Evolutionary conservation across 1,140 invertebrate genomes (phyloP).

Genomic region (Hylyphantes graminicola): DNA sequence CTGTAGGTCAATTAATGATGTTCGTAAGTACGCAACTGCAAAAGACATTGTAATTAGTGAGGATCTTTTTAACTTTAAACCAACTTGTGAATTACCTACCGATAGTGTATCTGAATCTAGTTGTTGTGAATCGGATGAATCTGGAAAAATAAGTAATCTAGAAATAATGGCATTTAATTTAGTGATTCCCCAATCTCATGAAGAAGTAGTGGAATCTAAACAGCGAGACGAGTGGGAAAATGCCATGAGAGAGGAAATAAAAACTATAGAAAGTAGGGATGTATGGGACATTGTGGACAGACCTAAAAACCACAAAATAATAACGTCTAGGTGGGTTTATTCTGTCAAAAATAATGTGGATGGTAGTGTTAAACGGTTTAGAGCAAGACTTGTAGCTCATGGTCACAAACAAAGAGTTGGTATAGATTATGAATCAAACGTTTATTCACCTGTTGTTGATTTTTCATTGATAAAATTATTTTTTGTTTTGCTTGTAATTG

Average conservation of each 20-base stretch:
- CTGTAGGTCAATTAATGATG: not conserved
- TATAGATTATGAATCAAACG: no score
- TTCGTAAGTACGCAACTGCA: not conserved
- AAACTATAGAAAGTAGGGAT: not conserved
- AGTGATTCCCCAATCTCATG: not conserved
- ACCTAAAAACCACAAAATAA: not conserved
- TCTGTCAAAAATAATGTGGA: not conserved
- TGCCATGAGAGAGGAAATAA: not conserved
- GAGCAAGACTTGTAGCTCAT: not conserved
- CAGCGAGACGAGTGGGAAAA: not conserved
- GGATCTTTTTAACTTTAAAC: not conserved
- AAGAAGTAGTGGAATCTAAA: not conserved
- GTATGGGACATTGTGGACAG: not conserved
- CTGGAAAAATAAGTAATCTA: no score
- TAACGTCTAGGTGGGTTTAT: not conserved
- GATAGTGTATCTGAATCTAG: not conserved
- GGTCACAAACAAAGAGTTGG: not conserved
- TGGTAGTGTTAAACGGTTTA: not conserved
- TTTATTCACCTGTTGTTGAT: not conserved
- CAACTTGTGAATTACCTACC: not conserved
- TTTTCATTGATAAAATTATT: constrained; percentile 5
- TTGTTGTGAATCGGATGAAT: not conserved
- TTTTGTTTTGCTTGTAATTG: constrained; percentile 3
- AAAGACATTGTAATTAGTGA: not conserved
- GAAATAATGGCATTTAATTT: not conserved